Percentiles rank a stretch among this genome's conserved stretches.
phyloP scores from a whole-genome alignment of 2,113 vertebrate species.

The Himantopus leucocephalus region DNA sequence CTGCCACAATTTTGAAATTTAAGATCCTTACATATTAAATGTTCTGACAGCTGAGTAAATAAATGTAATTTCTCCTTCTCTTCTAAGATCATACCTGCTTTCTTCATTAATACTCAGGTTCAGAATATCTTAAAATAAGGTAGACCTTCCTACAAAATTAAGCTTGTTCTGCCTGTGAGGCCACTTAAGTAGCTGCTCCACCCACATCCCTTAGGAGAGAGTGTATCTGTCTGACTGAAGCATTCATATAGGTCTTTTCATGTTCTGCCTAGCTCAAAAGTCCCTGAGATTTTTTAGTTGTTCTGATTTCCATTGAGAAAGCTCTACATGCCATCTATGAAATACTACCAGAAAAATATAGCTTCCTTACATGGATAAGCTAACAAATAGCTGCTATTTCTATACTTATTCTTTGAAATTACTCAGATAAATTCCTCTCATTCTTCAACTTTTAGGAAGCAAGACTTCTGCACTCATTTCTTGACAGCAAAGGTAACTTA shows the following conservation, averaged over 20 bases:
- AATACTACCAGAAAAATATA: background rate
- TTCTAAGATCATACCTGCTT: background rate
- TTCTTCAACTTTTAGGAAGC: background rate
- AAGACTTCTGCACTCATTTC: background rate
- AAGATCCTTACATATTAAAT: background rate
- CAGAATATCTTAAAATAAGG: background rate
- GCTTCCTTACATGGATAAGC: background rate
- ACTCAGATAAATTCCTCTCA: background rate
- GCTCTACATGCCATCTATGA: background rate
- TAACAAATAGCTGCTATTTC: background rate
- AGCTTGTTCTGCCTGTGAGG: background rate
- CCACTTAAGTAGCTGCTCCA: background rate
- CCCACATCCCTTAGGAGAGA: rapidly evolving
- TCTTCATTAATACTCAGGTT: background rate
- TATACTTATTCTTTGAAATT: background rate
- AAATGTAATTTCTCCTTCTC: background rate
- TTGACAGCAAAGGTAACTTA: background rate
- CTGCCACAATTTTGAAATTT: background rate
- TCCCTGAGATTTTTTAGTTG: background rate
- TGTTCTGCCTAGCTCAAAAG: background rate
- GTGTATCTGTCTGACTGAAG: background rate
- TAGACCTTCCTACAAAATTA: background rate
- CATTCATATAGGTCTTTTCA: background rate
- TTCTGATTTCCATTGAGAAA: background rate
- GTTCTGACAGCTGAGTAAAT: background rate